phyloP scores from a whole-genome alignment of 2,113 vertebrate genomes.

The Paramormyrops kingsleyae region DNA sequence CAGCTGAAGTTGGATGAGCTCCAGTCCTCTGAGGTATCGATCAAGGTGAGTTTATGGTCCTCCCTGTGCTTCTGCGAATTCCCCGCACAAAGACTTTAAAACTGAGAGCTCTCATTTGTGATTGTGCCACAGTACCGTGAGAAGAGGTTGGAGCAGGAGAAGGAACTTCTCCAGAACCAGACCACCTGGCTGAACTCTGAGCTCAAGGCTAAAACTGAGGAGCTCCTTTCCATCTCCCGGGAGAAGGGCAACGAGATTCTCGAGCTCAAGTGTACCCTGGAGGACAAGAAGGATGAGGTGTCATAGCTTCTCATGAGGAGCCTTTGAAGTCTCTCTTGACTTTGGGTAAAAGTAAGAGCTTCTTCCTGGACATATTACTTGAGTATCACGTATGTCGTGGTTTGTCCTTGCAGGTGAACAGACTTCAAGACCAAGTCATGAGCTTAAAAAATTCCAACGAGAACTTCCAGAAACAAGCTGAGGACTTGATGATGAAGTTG shows the following conservation, averaged over 20 bases:
- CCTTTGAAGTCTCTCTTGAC: not conserved
- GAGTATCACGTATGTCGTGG: not conserved
- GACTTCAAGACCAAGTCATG: slow-evolving; percentile 73
- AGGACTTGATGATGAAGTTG: slow-evolving; percentile 80
- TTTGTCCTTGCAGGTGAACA: slow-evolving; percentile 59
- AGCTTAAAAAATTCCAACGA: slow-evolving; percentile 75
- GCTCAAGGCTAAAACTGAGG: slow-evolving; percentile 86
- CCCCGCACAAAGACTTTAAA: not conserved
- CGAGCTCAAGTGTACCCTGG: slow-evolving; percentile 74
- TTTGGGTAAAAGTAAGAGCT: no score
- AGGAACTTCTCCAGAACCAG: slow-evolving; percentile 80
- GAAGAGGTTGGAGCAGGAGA: slow-evolving; percentile 89
- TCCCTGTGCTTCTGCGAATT: not conserved
- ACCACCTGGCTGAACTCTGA: slow-evolving; percentile 79
- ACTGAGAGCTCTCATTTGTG: not conserved
- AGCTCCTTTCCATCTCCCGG: slow-evolving; percentile 71
- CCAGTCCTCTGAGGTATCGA: slow-evolving; percentile 78
- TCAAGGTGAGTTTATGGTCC: slow-evolving; percentile 63
- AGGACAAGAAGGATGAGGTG: slow-evolving; percentile 86
- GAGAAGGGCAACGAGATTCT: slow-evolving; percentile 85
- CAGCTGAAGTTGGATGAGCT: slow-evolving; percentile 87
- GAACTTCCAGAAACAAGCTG: slow-evolving; percentile 75
- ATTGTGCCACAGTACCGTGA: slow-evolving; percentile 70
- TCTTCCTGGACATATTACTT: not conserved
- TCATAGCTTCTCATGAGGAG: not conserved